Evolutionary conservation across 2,797 vertebrate genomes (phyloP), one percentile per base, ranked within the genome.

Genomic region (Microhierax caerulescens): DNA sequence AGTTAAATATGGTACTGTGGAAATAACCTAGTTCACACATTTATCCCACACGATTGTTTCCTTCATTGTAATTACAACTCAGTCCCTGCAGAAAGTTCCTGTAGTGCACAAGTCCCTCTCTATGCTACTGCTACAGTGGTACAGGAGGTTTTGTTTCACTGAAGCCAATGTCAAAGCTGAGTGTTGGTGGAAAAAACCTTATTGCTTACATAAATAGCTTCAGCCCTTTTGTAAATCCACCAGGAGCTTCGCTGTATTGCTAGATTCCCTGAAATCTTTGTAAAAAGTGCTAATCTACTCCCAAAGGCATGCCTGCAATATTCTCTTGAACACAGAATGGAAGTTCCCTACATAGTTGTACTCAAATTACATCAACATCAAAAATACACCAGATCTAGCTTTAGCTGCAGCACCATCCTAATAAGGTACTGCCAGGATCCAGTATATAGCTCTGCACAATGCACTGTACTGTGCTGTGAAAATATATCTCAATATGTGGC

Each of bases 61-160:
- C 43, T 69, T 69, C 7, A 2, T 5, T 50, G n/a, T n/a, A 59
- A 73, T 53, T 73, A 15, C 25, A 78, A 61, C 10, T n/a, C 54
- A 51, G 17, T 36, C 36, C 24, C 24, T 21, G 24, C 32, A 79
- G 67, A 79, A 81, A 85, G 22, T 36, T 63, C 24, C 69, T n/a
- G 30, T 1, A n/a, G 18, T 16, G 25, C 6, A 7, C 24, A 19
- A 30, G 11, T 25, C 36, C 28, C n/a, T 34, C 53, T 56, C 63
- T 56, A 11, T 1, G 0, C 27, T 37, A 7, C 21, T 70, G 47
- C 22, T 82, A 3, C 1, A n/a, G 0, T 43, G 20, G 34, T 25
- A 13, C 32, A 48, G 17, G 36, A 23, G 15, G 9, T 13, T 92
- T 78, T 81, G 13, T 69, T 86, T 54, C 73, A 56, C 27, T 63